Conservation (phyloP, 2,797 vertebrate genomes). For the Platyrinchus mystaceus region DNA sequence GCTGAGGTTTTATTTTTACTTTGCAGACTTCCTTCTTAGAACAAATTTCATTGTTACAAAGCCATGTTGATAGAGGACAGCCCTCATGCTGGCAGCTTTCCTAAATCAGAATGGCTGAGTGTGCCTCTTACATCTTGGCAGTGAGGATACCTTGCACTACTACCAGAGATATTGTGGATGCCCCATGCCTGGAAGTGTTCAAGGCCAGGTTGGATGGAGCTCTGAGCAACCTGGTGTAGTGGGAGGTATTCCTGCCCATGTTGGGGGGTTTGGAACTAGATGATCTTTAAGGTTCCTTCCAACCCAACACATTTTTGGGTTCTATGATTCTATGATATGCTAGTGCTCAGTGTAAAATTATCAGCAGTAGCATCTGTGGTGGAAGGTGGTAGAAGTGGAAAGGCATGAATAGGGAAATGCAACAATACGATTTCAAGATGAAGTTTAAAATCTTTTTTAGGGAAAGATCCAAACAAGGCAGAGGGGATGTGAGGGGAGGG, state of each 20-base stretch:
- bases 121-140: background rate
- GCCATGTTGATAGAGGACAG: background rate
- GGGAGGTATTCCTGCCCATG: accelerated
- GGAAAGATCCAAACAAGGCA: background rate
- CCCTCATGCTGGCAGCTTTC: background rate
- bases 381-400: background rate
- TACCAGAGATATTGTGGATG: background rate
- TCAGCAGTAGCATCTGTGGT: background rate
- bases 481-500: too few relatives aligned
- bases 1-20: background rate
- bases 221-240: background rate
- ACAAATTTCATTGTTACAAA: background rate
- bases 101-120: background rate
- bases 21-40: background rate
- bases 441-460: background rate
- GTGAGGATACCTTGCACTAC: background rate
- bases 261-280: background rate
- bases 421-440: background rate
- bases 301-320: background rate
- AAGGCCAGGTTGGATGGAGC: background rate
- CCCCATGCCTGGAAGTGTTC: background rate
- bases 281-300: background rate
- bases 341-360: background rate
- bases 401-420: background rate
- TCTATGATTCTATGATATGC: background rate